Evolutionary conservation across 2,113 vertebrate species (phyloP).

Genomic region (Chamaea fasciata): DNA sequence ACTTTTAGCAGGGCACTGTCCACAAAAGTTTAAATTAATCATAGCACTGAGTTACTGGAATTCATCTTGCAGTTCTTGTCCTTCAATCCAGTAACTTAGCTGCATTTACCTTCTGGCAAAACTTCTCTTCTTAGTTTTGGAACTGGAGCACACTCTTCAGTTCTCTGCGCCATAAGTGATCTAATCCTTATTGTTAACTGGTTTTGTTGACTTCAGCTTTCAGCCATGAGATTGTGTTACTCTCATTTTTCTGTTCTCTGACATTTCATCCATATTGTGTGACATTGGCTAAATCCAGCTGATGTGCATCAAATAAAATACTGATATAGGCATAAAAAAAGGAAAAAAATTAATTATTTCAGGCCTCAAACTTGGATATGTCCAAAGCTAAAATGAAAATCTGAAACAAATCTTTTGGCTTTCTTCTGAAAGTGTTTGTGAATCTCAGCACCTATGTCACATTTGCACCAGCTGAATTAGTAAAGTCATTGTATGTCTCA

Average conservation of each 20-base stretch:
- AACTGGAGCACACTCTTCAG: background rate
- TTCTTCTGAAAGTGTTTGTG: background rate
- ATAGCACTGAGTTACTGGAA: background rate
- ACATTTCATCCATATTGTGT: background rate
- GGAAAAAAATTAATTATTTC: background rate
- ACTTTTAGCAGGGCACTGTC: background rate
- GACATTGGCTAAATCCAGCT: background rate
- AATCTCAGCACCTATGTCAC: background rate
- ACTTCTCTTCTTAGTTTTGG: background rate
- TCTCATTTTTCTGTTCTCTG: background rate
- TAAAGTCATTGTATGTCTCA: background rate
- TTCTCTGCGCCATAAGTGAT: background rate
- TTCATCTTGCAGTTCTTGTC: background rate
- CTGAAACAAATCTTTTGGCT: background rate
- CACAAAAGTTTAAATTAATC: background rate
- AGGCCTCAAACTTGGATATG: background rate
- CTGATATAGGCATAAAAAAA: background rate
- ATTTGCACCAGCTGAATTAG: background rate
- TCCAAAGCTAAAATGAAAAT: background rate
- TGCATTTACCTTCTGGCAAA: background rate
- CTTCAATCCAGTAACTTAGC: background rate
- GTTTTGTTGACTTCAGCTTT: slow-evolving; percentile 29
- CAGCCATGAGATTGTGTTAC: background rate
- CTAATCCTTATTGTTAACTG: background rate
- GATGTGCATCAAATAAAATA: background rate